These are phyloP conservation scores for Podocnemis expansa DNA, from an alignment of 2,113 vertebrate species.

Conservation along the genomic window DNA sequence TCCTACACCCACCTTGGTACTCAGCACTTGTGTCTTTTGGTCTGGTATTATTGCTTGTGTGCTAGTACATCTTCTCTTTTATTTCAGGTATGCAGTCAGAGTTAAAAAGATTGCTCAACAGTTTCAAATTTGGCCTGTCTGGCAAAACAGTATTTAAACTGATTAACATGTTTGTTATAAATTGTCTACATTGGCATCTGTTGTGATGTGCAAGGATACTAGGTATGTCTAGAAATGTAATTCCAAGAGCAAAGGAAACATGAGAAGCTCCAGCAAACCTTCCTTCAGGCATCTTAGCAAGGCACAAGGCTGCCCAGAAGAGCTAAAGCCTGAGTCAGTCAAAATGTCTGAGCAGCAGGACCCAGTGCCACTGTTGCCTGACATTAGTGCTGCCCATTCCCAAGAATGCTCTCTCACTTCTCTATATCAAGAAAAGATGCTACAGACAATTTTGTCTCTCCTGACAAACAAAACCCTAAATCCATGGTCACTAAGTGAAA, in stretches of 20 bases:
- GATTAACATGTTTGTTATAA: background rate
- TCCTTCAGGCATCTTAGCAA: background rate
- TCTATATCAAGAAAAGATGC: background rate
- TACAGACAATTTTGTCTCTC: background rate
- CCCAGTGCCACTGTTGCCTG: background rate
- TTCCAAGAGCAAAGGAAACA: background rate
- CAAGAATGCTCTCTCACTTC: background rate
- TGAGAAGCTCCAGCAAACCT: background rate
- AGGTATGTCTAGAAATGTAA: background rate
- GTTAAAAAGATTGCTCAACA: background rate
- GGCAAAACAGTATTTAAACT: background rate
- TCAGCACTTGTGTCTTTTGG: background rate
- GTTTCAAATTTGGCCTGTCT: background rate
- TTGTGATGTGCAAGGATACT: background rate
- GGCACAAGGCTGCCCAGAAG: background rate
- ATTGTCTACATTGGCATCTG: background rate
- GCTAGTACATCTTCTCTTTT: background rate
- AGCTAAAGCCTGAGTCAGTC: background rate
- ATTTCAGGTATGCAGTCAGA: background rate
- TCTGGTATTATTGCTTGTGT: background rate
- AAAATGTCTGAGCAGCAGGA: background rate
- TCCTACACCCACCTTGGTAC: background rate
- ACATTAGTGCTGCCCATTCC: background rate
- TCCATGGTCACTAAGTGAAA: background rate
- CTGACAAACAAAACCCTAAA: background rate